Evolutionary conservation across 2,888 invertebrate genomes (phyloP), one percentile per base, ranked within the genome.

Genomic region (Rugalucina vietnamica): DNA sequence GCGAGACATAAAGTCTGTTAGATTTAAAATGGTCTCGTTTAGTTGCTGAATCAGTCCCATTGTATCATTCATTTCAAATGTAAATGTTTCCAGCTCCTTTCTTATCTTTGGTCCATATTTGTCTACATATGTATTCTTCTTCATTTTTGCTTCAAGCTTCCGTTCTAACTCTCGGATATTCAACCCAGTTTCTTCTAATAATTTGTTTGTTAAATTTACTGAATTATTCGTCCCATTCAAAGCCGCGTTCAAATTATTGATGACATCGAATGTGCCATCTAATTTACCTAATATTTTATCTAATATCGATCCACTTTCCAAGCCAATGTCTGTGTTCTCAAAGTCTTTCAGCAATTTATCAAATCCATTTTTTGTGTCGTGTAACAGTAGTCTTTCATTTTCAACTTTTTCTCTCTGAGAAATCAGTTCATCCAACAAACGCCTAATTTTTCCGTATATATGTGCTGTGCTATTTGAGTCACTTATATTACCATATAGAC

Each of bases 401-500:
- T 65, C 12, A 1, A 34, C 5, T 10, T 34, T 8, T 8, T 1
- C 34, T 21, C 57, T 50, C 8, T 39, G 3, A 29, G 24, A 70
- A 65, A 39, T 29, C 8, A 72, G 10, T 43, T 37, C 37, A 18
- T 72, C 37, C 24, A 49, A 43, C 1, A 43, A 39, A 14, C 29
- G 14, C 1, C 29, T 29, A 3, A 24, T 39, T 2, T 27, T 24
- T n/a, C 8, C 27, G 24, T 72, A 72, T 5, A 3, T 24, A 36
- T 34, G 10, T 4, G 81, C 39, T 18, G 18, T 10, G 32, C 77
- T 77, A 14, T 43, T 49, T 8, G 73, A 78, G n/a, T 71, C 75
- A 69, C 70, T 78, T 18, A 78, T 78, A 54, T 75, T 74, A 3
- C 82, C 82, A 78, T 78, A 82, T 50, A 29, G 0, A 49, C 54